A percentile compares a stretch with the other conserved stretches of the same genome.
These are phyloP conservation scores for Taenaris catops DNA, from an alignment of 2,888 invertebrate genomes.

Conservation along the genomic window DNA sequence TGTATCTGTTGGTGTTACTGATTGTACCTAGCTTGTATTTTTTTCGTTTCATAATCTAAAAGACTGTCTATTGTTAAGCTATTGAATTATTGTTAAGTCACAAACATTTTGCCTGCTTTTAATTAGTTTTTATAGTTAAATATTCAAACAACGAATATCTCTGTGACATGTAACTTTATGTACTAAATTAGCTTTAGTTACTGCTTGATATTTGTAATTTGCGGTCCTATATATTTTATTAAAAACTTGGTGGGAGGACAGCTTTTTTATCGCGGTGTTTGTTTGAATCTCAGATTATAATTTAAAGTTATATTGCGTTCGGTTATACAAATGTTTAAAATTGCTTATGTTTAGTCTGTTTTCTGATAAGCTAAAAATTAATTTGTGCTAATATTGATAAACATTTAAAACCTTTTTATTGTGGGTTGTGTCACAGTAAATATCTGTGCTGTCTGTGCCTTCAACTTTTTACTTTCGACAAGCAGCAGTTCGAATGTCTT, in stretches of 20 bases:
- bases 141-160: conserved; percentile 68
- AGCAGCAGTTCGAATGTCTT: conserved; percentile 41
- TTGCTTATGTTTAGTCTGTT: too few species aligned
- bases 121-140: conserved; percentile 58
- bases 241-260: conserved; percentile 1
- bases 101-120: conserved; percentile 65
- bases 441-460: conserved; percentile 64
- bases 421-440: conserved; percentile 54
- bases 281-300: conserved; percentile 18
- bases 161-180: conserved; percentile 43
- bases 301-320: too few species aligned
- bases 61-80: conserved; percentile 77
- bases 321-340: too few species aligned
- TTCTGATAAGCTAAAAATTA: too few species aligned
- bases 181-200: conserved; percentile 18
- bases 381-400: too few species aligned
- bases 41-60: conserved; percentile 58
- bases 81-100: conserved; percentile 73
- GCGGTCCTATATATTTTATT: conserved; percentile 5
- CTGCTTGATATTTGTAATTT: conserved; percentile 17
- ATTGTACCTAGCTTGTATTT: conserved; percentile 41
- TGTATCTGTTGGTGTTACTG: conserved; percentile 28
- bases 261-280: conserved; percentile 10
- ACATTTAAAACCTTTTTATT: conserved; percentile 38
- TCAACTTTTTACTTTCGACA: conserved; percentile 53